Conservation (phyloP, 1,140 invertebrate species). For the Apolygus lucorum region DNA sequence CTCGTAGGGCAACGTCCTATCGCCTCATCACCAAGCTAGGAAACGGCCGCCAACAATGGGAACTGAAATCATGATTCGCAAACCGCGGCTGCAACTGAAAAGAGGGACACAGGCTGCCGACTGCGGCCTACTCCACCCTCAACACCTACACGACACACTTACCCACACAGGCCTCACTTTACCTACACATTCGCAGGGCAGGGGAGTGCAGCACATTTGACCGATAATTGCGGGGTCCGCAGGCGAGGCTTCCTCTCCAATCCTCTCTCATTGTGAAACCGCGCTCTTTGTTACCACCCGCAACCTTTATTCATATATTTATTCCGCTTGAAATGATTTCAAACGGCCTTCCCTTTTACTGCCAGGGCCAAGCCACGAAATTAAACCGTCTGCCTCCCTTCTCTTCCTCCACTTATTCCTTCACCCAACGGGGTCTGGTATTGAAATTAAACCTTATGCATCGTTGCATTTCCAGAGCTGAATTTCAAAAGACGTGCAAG, state of each 20-base stretch:
- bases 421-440: too few species aligned
- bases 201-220: not conserved
- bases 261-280: not conserved
- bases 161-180: too few species aligned
- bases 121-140: not conserved
- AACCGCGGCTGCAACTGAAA: too few species aligned
- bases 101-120: not conserved
- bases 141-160: not conserved
- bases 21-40: too few species aligned
- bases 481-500: too few species aligned
- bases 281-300: not conserved
- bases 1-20: too few species aligned
- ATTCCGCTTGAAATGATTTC: slow-evolving; percentile 16
- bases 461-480: not conserved
- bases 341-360: not conserved
- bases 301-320: slow-evolving; percentile 17
- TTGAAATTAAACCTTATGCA: not conserved
- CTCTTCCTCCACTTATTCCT: not conserved
- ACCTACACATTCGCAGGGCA: too few species aligned
- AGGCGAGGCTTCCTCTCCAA: too few species aligned
- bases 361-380: not conserved
- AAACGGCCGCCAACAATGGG: too few species aligned
- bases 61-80: too few species aligned
- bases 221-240: not conserved
- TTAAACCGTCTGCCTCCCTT: not conserved